A percentile compares a stretch with the other conserved stretches of the same genome.
These are phyloP conservation scores for Ctena decussata DNA, from an alignment of 2,888 invertebrate species.

Conservation along the genomic window DNA sequence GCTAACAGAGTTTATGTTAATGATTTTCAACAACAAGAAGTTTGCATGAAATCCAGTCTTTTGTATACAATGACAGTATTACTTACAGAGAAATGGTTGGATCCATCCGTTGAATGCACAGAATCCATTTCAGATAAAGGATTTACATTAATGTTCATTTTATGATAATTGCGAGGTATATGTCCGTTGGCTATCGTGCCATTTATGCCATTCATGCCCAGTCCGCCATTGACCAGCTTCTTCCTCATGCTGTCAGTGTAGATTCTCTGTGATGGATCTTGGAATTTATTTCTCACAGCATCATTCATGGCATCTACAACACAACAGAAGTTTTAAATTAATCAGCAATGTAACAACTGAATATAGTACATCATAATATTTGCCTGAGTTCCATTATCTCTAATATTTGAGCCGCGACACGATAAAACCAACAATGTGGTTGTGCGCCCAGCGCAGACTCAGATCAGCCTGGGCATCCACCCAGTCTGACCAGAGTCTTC, in stretches of 20 bases:
- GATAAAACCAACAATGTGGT: too few relatives aligned
- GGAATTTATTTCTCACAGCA: conserved; percentile 75
- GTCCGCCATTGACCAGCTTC: conserved; percentile 78
- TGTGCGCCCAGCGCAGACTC: too few relatives aligned
- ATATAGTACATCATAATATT: too few relatives aligned
- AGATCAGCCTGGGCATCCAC: too few relatives aligned
- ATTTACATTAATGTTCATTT: conserved; percentile 80
- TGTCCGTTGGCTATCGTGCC: conserved; percentile 77
- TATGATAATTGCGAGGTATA: conserved; percentile 71
- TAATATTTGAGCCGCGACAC: too few relatives aligned
- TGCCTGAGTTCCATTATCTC: too few relatives aligned
- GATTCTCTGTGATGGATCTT: conserved; percentile 77
- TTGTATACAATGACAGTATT: background rate
- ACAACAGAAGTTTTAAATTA: background rate
- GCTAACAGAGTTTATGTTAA: too few relatives aligned
- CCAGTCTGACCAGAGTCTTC: too few relatives aligned
- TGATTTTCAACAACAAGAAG: too few relatives aligned
- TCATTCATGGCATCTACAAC: conserved; percentile 73
- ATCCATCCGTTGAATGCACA: conserved; percentile 52
- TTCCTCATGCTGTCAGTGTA: conserved; percentile 77
- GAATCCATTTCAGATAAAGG: conserved; percentile 73
- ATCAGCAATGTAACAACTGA: too few relatives aligned
- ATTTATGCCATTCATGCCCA: conserved; percentile 73
- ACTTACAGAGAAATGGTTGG: conserved; percentile 63
- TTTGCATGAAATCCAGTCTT: too few relatives aligned